Conservation (phyloP, 2,797 vertebrate species). For the Austrolebias charrua region DNA sequence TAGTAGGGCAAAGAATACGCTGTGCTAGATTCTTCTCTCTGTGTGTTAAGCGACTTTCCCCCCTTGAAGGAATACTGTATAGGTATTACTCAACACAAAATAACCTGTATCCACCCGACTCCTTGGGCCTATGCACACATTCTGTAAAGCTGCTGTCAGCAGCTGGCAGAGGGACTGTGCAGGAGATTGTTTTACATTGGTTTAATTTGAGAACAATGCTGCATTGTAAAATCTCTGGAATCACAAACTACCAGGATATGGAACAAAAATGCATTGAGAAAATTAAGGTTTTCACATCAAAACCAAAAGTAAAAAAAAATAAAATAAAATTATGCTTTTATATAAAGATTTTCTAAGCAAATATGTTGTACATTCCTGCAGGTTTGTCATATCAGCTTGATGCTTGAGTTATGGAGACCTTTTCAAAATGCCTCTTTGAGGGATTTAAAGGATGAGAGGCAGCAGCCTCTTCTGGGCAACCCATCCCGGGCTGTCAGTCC, state of each 20-base stretch:
- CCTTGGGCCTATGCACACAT: conserved; percentile 37
- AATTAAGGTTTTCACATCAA: conserved; percentile 35
- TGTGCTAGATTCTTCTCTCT: conserved; percentile 62
- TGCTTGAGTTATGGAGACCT: conserved; percentile 50
- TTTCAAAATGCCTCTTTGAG: conserved; percentile 44
- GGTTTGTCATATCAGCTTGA: conserved; percentile 35
- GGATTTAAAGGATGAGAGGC: conserved; percentile 63
- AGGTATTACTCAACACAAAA: conserved; percentile 71
- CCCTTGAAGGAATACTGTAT: conserved; percentile 67
- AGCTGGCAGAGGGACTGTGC: conserved; percentile 36
- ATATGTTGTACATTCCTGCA: conserved; percentile 29
- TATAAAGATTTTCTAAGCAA: conserved; percentile 9
- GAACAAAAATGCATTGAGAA: conserved; percentile 21
- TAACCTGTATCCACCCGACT: conserved; percentile 43
- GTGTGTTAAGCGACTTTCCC: conserved; percentile 66
- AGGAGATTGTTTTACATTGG: conserved; percentile 56
- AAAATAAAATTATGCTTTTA: neutral
- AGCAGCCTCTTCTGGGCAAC: conserved; percentile 60
- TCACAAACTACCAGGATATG: conserved; percentile 20
- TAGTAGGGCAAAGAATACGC: conserved; percentile 74
- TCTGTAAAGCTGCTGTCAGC: conserved; percentile 57
- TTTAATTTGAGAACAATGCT: conserved; percentile 61
- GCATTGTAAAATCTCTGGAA: conserved; percentile 55
- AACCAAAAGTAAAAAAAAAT: conserved; percentile 16
- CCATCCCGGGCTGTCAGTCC: conserved; percentile 59